Conservation (phyloP, 1,140 invertebrate genomes). For the Oedothorax gibbosus region DNA sequence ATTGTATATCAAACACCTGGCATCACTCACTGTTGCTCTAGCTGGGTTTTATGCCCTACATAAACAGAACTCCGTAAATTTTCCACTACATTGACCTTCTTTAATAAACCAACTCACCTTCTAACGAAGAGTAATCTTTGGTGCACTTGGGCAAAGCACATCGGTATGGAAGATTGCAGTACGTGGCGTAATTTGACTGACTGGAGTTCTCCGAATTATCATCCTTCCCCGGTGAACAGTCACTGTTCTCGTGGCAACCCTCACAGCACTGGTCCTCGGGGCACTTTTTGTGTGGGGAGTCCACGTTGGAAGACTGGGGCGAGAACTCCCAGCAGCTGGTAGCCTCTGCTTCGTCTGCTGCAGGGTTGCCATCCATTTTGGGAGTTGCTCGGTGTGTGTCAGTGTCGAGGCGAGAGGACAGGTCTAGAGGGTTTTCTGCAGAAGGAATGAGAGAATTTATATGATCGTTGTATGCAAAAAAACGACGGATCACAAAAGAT, state of each 20-base stretch:
- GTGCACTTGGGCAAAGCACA: conserved; percentile 58
- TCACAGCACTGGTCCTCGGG: conserved; percentile 22
- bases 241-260: conserved; percentile 25
- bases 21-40: no score
- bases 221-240: conserved; percentile 31
- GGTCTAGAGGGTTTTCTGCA: conserved; percentile 44
- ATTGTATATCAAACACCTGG: no score
- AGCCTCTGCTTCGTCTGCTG: conserved; percentile 24
- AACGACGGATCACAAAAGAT: neutral
- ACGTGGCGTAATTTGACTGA: conserved; percentile 31
- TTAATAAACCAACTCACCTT: conserved; percentile 39
- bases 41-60: no score
- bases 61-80: no score
- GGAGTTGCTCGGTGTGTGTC: neutral
- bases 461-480: neutral
- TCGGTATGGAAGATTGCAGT: conserved; percentile 56
- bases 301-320: conserved; percentile 51
- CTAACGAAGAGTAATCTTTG: conserved; percentile 53
- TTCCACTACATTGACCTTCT: no score
- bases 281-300: conserved; percentile 21
- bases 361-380: neutral
- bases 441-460: no score
- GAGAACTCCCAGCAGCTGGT: conserved; percentile 28
- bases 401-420: conserved; percentile 39
- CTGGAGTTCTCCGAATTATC: conserved; percentile 24